A percentile compares a stretch with the other conserved stretches of the same genome.
Evolutionary conservation across 2,113 vertebrate species (phyloP).

Genomic region (Eulacestoma nigropectus): DNA sequence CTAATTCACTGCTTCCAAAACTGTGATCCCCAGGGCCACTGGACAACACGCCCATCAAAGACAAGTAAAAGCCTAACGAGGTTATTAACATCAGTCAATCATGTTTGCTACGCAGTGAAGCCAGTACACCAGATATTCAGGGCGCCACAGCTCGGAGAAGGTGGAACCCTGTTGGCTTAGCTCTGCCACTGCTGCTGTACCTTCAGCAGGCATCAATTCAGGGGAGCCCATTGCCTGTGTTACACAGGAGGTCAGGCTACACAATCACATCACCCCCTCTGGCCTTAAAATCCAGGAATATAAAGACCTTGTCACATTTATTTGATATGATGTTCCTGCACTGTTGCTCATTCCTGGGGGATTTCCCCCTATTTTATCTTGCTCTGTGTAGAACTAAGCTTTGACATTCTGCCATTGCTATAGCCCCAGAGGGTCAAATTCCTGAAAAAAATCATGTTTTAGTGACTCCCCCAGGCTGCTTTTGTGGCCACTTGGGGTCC

Average conservation of each 20-base stretch:
- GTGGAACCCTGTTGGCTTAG: neutral
- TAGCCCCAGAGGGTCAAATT: neutral
- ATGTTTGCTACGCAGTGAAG: neutral
- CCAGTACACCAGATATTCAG: neutral
- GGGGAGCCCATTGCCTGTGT: neutral
- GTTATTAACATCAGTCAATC: neutral
- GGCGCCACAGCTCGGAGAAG: neutral
- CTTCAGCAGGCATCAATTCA: neutral
- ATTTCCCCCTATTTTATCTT: neutral
- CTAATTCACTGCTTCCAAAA: neutral
- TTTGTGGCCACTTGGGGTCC: neutral
- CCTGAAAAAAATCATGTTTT: neutral
- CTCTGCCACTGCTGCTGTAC: neutral
- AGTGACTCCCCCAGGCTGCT: neutral
- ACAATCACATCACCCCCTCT: neutral
- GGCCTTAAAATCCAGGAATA: neutral
- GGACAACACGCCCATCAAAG: neutral
- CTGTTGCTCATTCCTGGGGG: neutral
- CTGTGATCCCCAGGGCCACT: neutral
- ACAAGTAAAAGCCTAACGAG: neutral
- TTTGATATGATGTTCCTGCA: neutral
- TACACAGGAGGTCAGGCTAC: neutral
- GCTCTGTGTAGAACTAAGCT: neutral
- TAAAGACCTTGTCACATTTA: neutral
- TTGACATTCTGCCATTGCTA: neutral